Evolutionary conservation across 2,113 vertebrate genomes (phyloP).

Genomic region (Bombycilla garrulus): DNA sequence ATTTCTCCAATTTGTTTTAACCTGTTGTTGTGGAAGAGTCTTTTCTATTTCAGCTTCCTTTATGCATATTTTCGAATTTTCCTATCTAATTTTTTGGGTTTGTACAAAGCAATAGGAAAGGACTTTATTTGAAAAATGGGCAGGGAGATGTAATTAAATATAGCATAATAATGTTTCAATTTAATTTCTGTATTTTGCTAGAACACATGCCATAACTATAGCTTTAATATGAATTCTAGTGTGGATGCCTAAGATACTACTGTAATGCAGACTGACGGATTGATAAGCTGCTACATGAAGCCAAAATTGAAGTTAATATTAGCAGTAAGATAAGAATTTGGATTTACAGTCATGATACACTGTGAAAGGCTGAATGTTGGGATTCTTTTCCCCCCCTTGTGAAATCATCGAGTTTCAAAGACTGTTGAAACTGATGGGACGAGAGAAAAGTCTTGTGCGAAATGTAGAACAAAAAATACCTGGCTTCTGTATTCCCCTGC

Average conservation of each 20-base stretch:
- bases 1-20: neutral
- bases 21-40: neutral
- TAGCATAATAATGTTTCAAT: neutral
- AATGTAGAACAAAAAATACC: neutral
- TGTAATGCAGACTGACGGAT: neutral
- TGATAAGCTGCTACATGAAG: neutral
- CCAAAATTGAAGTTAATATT: neutral
- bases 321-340: neutral
- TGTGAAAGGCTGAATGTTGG: neutral
- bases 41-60: neutral
- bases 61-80: fast-evolving
- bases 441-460: fast-evolving
- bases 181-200: neutral
- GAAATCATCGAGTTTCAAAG: neutral
- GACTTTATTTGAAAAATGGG: neutral
- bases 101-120: neutral
- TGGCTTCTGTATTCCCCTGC: neutral
- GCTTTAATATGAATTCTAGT: neutral
- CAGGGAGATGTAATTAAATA: neutral
- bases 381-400: neutral
- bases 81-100: neutral
- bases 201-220: neutral
- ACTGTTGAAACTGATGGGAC: neutral
- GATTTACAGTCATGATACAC: neutral
- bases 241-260: neutral